Base-by-base conservation (phyloP, 2,113 vertebrate species). In the Lophius piscatorius region DNA sequence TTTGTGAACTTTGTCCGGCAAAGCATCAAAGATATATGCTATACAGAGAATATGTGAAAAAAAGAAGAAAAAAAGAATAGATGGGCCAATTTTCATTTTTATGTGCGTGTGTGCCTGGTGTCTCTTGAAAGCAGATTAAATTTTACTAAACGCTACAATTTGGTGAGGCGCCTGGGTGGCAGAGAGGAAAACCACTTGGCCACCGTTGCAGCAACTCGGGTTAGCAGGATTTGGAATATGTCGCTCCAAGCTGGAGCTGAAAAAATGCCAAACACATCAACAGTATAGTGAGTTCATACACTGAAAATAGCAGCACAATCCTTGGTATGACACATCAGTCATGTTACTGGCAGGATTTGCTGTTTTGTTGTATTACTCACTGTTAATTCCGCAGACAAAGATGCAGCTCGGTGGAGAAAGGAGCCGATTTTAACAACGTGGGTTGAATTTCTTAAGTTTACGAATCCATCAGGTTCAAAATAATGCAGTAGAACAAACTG, bases 121-220 rank as follows among this genome's bases (percentile, higher is more conserved):
- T 76, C 76, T 74, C 59, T 68, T 76, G 47, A 78, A 64, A 67
- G 72, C 49, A 46, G 67, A 81, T 86, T 61, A 48, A 6, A 83
- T 79, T 83, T 82, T 61, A 82, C 77, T 61, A 63, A 71, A 82
- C 52, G 54, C 81, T 77, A 70, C 77, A 88, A 88, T 88, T 83
- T 83, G 69, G 73, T 74, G 61, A 65, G 33, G 76, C 66, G 69
- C 74, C 81, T 85, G 86, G 77, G 83, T 88, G 81, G 81, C 77
- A 82, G 77, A 81, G 55, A 78, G 71, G 72, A 83, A 86, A 88
- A 81, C 83, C 76, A 77, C 77, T 79, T 79, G 83, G 75, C 79
- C 69, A 70, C 61, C 70, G 50, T 63, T 68, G 36, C 26, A 48
- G 72, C 55, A 31, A 57, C 51, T 36, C 36, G 42, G 50, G 41